These are phyloP conservation scores for Anabacerthia variegaticeps DNA, from an alignment of 2,797 vertebrate genomes.

Conservation along the genomic window DNA sequence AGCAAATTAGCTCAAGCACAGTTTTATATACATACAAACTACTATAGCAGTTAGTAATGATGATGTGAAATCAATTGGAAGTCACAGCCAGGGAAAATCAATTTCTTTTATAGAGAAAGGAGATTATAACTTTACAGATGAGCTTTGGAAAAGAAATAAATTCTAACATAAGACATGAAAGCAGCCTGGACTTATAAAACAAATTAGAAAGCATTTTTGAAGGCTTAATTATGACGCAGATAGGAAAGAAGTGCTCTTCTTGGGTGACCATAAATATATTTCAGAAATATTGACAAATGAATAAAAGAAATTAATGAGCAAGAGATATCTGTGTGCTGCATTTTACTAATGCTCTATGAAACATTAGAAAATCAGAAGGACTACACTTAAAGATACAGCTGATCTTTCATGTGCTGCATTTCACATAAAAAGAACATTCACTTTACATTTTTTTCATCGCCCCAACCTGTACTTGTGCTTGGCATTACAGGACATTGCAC, in stretches of 20 bases:
- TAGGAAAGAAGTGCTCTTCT: not conserved
- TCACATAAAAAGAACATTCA: not conserved
- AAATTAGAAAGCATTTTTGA: not conserved
- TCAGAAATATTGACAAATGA: not conserved
- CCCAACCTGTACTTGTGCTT: not conserved
- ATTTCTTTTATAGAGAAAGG: not conserved
- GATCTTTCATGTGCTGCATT: not conserved
- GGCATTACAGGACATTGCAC: not conserved
- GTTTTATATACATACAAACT: not conserved
- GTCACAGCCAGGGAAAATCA: not conserved
- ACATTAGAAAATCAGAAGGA: not conserved
- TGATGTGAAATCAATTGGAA: conserved; percentile 3
- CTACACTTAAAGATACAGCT: not conserved
- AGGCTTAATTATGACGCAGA: not conserved
- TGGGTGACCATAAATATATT: not conserved
- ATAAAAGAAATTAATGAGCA: not conserved
- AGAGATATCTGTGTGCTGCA: not conserved
- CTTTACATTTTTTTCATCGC: not conserved
- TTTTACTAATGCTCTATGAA: not conserved
- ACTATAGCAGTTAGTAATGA: conserved; percentile 25
- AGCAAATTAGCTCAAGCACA: not conserved
- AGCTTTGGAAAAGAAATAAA: not conserved
- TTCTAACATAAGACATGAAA: not conserved
- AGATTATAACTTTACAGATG: not conserved
- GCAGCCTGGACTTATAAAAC: not conserved